Percentiles rank a stretch among this genome's conserved stretches.
These are phyloP conservation scores for Miichthys miiuy DNA, from an alignment of 2,797 vertebrate species.

Conservation along the genomic window DNA sequence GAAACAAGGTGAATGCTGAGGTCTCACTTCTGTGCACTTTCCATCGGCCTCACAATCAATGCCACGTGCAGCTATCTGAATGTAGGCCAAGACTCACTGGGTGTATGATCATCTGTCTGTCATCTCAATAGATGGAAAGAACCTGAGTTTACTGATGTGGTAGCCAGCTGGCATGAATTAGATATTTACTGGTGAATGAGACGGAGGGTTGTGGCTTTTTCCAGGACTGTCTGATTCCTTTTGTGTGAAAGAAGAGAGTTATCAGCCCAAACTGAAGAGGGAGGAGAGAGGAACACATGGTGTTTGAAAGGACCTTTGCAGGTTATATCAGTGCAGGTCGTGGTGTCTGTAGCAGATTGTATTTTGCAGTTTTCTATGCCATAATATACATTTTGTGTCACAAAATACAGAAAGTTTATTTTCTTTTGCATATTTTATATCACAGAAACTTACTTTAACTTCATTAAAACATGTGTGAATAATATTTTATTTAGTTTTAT, in stretches of 20 bases:
- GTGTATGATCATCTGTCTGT: slow-evolving; percentile 44
- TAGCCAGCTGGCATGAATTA: slow-evolving; percentile 51
- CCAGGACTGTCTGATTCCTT: slow-evolving; percentile 16
- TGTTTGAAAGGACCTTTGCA: neutral
- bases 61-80: slow-evolving; percentile 54
- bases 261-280: neutral
- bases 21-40: slow-evolving; percentile 66
- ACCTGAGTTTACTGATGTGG: slow-evolving; percentile 36
- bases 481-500: neutral
- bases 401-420: neutral
- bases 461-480: neutral
- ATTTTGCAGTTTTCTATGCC: neutral
- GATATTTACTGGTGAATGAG: slow-evolving; percentile 28
- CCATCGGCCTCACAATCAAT: slow-evolving; percentile 65
- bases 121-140: slow-evolving; percentile 49
- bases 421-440: neutral
- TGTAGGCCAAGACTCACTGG: slow-evolving; percentile 29
- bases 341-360: neutral
- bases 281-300: neutral
- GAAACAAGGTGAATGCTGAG: slow-evolving; percentile 71
- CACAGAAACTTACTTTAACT: neutral
- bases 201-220: slow-evolving; percentile 26
- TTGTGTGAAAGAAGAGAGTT: slow-evolving; percentile 1
- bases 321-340: too few relatives aligned
- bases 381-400: neutral